These are phyloP conservation scores for Crenuchus spilurus DNA, from an alignment of 2,797 vertebrate genomes.

Conservation along the genomic window DNA sequence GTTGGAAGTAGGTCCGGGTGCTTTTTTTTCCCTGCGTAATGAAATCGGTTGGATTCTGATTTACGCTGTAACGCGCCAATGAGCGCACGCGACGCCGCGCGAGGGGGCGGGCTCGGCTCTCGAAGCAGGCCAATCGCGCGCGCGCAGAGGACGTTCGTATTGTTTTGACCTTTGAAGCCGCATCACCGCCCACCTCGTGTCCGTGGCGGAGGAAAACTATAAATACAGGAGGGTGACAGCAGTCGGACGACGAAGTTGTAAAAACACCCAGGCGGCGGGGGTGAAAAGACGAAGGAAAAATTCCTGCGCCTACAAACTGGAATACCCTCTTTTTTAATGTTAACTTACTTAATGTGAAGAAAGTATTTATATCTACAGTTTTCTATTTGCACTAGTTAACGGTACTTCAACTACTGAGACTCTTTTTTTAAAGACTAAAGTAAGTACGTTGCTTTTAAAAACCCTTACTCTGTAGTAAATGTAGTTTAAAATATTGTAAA, in stretches of 20 bases:
- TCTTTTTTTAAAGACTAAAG: constrained; percentile 69
- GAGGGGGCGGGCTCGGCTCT: constrained; percentile 40
- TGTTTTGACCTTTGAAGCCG: constrained; percentile 80
- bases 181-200: constrained; percentile 79
- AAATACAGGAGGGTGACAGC: constrained; percentile 69
- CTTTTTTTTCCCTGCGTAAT: constrained; percentile 65
- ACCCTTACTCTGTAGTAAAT: background rate
- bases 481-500: background rate
- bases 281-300: constrained; percentile 67
- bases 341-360: constrained; percentile 75
- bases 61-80: constrained; percentile 63
- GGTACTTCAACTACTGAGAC: constrained; percentile 80
- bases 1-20: constrained; percentile 68
- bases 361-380: constrained; percentile 74
- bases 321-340: constrained; percentile 77
- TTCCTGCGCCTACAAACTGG: constrained; percentile 74
- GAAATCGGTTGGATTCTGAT: constrained; percentile 56
- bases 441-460: constrained; percentile 68
- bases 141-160: constrained; percentile 52
- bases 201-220: constrained; percentile 83
- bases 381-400: constrained; percentile 79
- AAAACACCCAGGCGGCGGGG: constrained; percentile 74
- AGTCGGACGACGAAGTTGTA: constrained; percentile 75
- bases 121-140: constrained; percentile 57
- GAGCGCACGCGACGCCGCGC: fast-evolving